Conservation (phyloP, 2,888 invertebrate species). For the Pycnomerus fuliginosus region DNA sequence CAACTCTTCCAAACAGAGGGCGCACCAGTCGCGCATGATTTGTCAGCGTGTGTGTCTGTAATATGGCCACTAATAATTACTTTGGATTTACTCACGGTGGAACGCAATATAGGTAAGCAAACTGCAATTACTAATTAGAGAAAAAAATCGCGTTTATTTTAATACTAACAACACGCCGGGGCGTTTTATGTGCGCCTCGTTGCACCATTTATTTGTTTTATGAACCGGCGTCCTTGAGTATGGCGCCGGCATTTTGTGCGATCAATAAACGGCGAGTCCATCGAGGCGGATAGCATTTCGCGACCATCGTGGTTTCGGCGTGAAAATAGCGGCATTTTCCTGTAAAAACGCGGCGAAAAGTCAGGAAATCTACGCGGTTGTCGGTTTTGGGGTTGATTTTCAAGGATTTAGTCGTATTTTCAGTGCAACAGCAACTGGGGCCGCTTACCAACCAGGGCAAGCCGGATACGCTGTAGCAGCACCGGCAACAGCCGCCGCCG, state of each 20-base stretch:
- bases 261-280: conserved; percentile 44
- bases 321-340: no score
- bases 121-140: not conserved
- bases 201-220: conserved; percentile 11
- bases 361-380: not conserved
- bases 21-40: conserved; percentile 15
- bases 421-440: conserved; percentile 70
- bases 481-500: conserved; percentile 78
- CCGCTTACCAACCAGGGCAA: conserved; percentile 81
- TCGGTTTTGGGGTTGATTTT: not conserved
- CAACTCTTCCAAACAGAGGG: conserved; percentile 3
- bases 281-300: conserved; percentile 21
- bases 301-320: no score
- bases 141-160: not conserved
- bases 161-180: no score
- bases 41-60: conserved; percentile 40
- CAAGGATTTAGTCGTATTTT: conserved; percentile 34
- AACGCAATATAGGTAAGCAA: conserved; percentile 83
- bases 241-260: conserved; percentile 52
- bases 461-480: conserved; percentile 83
- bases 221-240: conserved; percentile 50
- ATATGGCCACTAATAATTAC: conserved; percentile 89
- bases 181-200: no score
- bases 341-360: no score
- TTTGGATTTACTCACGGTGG: conserved; percentile 93